Conservation (phyloP, 2,888 invertebrate genomes). For the Caenorhabditis zanzibari region DNA sequence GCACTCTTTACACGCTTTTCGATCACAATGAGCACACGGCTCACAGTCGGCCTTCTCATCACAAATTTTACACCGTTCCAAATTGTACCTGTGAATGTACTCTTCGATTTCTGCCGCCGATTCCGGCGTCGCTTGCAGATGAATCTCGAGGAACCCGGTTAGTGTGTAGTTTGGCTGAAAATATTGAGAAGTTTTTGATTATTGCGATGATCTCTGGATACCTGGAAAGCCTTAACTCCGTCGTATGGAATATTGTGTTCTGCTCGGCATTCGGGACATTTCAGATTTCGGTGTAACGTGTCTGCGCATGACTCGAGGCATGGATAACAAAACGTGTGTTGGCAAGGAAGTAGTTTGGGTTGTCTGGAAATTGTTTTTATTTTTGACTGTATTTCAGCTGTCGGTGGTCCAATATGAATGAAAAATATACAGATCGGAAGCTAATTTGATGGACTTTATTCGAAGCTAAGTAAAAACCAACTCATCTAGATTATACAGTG, state of each 20-base stretch:
- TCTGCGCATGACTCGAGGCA: constrained; percentile 90
- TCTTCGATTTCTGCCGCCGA: constrained; percentile 83
- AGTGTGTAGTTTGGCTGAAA: constrained; percentile 88
- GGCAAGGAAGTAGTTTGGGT: constrained; percentile 92
- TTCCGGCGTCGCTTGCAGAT: constrained; percentile 82
- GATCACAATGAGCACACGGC: constrained; percentile 95
- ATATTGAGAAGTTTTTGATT: constrained; percentile 84
- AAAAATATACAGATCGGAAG: too few relatives aligned
- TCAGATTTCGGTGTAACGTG: constrained; percentile 84
- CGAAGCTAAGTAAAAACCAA: too few relatives aligned
- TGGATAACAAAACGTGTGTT: constrained; percentile 99
- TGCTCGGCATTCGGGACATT: constrained; percentile 87
- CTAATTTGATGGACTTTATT: too few relatives aligned
- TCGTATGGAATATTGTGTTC: constrained; percentile 85
- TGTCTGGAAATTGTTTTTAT: constrained; percentile 72
- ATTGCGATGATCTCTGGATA: not conserved
- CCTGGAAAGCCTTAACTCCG: constrained; percentile 84
- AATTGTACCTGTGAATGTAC: constrained; percentile 83
- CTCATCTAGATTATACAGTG: too few relatives aligned
- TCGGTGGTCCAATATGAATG: too few relatives aligned
- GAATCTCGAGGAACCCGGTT: constrained; percentile 86
- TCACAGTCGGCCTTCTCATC: constrained; percentile 84
- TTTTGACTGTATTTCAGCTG: not conserved
- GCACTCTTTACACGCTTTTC: constrained; percentile 88
- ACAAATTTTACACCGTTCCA: constrained; percentile 84